Base-by-base conservation (phyloP, 1,140 invertebrate species). In the Rhyacophila brunnea region DNA sequence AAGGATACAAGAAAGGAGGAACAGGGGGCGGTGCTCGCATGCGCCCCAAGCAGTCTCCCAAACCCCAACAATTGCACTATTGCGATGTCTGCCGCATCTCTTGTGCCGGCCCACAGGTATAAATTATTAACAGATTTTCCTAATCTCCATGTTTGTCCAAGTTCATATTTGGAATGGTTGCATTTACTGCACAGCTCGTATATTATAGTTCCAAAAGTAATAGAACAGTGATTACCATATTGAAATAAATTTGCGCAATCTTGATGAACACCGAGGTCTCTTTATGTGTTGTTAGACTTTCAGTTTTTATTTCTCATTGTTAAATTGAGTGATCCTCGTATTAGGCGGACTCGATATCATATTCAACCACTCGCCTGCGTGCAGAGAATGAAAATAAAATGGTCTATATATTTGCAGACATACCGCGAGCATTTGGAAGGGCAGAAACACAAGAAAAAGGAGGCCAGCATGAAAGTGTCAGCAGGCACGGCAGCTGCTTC, bases 391-490 rank as follows among this genome's bases (percentile, higher is more conserved):
- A 35, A 35, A n/a, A 35, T n/a, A 35, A 35, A 7, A 7, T 35
- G n/a, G 34, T 35, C 6, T 35, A 35, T 35, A 35, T n/a, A 35
- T 35, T 35, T 35, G n/a, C 15, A 94, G 83, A 97, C 96, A 0
- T 99, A 98, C 74, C 86, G 94, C 51, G 96, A 98, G 73, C 96
- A 99, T 83, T 79, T 99, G 61, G 95, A 97, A 74, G 96, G 96
- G 0, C 95, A 98, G 75, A 96, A 97, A 72, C 96, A 99, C 76
- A 99, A 99, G 80, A 98, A 98, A 81, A 96, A 97, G 72, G 96
- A 98, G 72, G 91, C 91, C 10, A 89, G 91, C 7, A 82, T 89
- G 13, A 96, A 96, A 78, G 85, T 83, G 80, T 86, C 80, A 72
- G 66, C 82, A 73, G 70, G 82, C 70, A 68, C 78, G 70, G 43